Evolutionary conservation across 2,113 vertebrate species (phyloP), one percentile per base, ranked within the genome.

Genomic region (Suricata suricatta): DNA sequence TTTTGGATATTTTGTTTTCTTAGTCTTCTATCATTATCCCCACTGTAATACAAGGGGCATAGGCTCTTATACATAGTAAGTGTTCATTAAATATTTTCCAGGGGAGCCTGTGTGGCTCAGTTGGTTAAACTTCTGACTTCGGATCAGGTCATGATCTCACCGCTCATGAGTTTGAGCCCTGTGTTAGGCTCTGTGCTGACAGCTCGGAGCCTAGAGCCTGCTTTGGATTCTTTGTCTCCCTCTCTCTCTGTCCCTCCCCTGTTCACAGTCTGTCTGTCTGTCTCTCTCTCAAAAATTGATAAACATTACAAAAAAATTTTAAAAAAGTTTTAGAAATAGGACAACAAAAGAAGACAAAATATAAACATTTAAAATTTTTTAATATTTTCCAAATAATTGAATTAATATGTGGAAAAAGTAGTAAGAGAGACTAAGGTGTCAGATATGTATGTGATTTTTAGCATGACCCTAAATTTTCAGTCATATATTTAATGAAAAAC

Each of bases 81-180:
- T 27, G 38, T 38, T 86, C 31, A 85, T 66, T 76, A 95, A 69
- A 64, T 88, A 82, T 84, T 96, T 97, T 66, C 41, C 64, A 95
- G 57, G 57, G 57, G 57, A 8, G 57, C 57, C 57, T 25, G 57
- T 2, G 21, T 23, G 57, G 21, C 21, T 60, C 57, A 60, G 57
- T 60, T 8, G 21, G 17, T 60, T 60, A 60, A 60, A 21, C 57
- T 2, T 23, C 57, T 23, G 21, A 10, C 21, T 21, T 60, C 57
- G 21, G 57, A 21, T 60, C 57, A 60, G 19, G 21, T 60, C 57
- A 60, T 60, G 57, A 60, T 60, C 57, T 60, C 57, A 60, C 21
- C 5, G 57, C 57, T 60, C 7, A 7, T 60, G 7, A 23, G 57
- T 60, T 60, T 17, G 21, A 60, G 21, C 57, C 57, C 57, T 60